phyloP scores from a whole-genome alignment of 2,888 invertebrate species.

The Patella ulyssiponensis region DNA sequence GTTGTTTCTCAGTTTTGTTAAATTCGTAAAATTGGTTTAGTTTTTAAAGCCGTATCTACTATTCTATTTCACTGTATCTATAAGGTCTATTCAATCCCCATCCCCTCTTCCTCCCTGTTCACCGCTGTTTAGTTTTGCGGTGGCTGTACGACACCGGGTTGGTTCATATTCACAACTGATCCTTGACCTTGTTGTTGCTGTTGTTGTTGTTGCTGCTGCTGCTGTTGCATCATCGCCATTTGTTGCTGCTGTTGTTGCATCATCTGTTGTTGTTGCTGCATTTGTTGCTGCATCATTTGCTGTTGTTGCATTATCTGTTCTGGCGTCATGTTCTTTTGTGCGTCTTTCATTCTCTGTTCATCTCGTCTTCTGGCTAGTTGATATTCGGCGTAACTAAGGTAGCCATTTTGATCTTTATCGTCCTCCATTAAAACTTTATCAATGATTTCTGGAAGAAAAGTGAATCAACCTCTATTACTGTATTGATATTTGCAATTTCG shows the following conservation, averaged over 20 bases:
- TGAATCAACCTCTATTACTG: not conserved
- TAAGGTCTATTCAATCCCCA: no score
- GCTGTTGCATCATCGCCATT: not conserved
- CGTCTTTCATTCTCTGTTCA: slow-evolving; percentile 48
- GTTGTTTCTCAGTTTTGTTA: no score
- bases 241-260: slow-evolving; percentile 14
- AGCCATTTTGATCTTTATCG: slow-evolving; percentile 89
- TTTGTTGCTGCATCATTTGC: slow-evolving; percentile 10
- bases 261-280: not conserved
- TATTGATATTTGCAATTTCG: no score
- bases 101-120: no score
- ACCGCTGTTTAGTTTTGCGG: no score
- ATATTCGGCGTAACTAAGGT: slow-evolving; percentile 88
- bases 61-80: no score
- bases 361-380: slow-evolving; percentile 65
- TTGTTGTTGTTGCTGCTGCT: slow-evolving; percentile 14
- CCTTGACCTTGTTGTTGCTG: slow-evolving; percentile 5
- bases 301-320: slow-evolving; percentile 16
- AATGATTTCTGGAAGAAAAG: slow-evolving; percentile 80
- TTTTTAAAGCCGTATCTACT: no score
- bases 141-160: not conserved
- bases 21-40: no score
- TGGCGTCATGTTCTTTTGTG: slow-evolving; percentile 39
- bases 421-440: slow-evolving; percentile 88
- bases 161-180: not conserved